A percentile compares a stretch with the other conserved stretches of the same genome.
Evolutionary conservation across 2,888 invertebrate genomes (phyloP).

Genomic region (Erpobdella octoculata): DNA sequence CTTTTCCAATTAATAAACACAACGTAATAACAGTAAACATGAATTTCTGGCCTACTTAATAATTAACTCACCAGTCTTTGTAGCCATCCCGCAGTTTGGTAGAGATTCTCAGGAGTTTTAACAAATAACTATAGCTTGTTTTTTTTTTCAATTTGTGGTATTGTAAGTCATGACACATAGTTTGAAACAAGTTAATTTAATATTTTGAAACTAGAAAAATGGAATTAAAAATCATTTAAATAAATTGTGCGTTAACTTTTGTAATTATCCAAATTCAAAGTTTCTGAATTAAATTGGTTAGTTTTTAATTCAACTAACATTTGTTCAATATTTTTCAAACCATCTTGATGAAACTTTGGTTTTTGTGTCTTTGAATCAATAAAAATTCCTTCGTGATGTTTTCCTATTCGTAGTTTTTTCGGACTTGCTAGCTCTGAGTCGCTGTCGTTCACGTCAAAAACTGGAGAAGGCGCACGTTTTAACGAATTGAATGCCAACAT

Average conservation of each 20-base stretch:
- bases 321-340: conserved; percentile 89
- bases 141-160: no score
- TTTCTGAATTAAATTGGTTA: conserved; percentile 20
- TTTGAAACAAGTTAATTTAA: no score
- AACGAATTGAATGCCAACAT: no score
- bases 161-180: no score
- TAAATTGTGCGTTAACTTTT: conserved; percentile 7
- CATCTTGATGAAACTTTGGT: conserved; percentile 51
- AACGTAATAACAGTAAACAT: no score
- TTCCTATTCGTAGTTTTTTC: not conserved
- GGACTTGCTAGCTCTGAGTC: not conserved
- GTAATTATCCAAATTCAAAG: not conserved
- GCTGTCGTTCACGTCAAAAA: conserved; percentile 51
- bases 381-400: conserved; percentile 42
- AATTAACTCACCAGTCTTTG: no score
- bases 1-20: no score
- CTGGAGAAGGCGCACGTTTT: conserved; percentile 51
- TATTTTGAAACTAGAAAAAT: not conserved
- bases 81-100: no score
- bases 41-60: no score
- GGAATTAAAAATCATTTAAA: not conserved
- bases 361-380: conserved; percentile 38
- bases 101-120: no score
- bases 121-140: no score
- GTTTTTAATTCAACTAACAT: conserved; percentile 74